Base-by-base conservation (phyloP, 2,888 invertebrate species). In the Ophonus ardosiacus region DNA sequence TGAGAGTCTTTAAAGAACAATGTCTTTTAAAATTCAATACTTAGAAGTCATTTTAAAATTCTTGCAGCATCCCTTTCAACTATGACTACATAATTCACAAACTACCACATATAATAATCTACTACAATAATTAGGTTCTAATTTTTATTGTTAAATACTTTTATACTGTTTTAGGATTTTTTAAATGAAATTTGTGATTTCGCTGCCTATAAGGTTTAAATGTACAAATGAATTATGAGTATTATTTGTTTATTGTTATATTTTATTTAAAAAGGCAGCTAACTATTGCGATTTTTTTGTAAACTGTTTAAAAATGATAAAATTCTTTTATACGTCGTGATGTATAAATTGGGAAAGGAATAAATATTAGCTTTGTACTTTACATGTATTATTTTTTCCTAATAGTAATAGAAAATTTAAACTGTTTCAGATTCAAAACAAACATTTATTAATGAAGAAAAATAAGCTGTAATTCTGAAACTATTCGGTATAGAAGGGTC, bases 271-370 rank as follows among this genome's bases (percentile, higher is more conserved):
- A 40, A 78, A 78, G 84, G 84, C 84, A 84, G 84, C 84, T 78
- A 65, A 84, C 38, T n/a, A 65, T 43, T 78, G 17, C 40, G 38
- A 61, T 80, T 61, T 85, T 24, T 80, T 21, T 85, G 85, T 85
- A 85, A 79, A 85, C 71, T 79, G 65, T 84, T 71, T 68, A 81
- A 78, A 84, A 84, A 31, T 80, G 80, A 24, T 68, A 56, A 80
- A 78, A 78, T 80, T 85, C 80, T 85, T 85, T 85, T 85, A 80
- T 85, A 85, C 85, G 68, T 85, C 57, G 63, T 85, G 59, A 57
- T 85, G 85, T 85, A 71, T 85, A 85, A 85, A 85, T 85, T 56
- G 85, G 85, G 68, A 80, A 85, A 31, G 85, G 68, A 63, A 80
- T 68, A 80, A 78, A 84, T 63, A 24, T 78, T 78, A 84, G 84